Base-by-base conservation (phyloP, 2,888 invertebrate species). In the Perithous albicinctus region DNA sequence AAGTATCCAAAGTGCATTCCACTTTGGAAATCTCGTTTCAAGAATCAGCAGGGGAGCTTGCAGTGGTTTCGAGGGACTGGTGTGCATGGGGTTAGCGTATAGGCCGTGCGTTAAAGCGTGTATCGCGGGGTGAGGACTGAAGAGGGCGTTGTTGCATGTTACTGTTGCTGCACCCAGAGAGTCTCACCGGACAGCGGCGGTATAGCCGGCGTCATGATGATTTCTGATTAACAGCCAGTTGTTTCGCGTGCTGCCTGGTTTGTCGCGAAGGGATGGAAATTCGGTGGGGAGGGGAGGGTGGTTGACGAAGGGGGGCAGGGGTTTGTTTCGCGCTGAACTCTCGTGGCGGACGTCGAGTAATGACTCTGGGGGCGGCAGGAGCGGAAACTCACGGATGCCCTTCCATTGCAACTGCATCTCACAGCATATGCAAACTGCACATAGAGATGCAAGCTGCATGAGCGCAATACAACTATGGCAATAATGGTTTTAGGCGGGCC, bases 161-260 rank as follows among this genome's bases (percentile, higher is more conserved):
- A n/a, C n/a, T n/a, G n/a, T n/a, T n/a, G n/a, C n/a, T n/a, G n/a
- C n/a, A n/a, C n/a, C n/a, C n/a, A n/a, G n/a, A 15, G 73, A 67
- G 79, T 84, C 85, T 83, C 83, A 67, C 80, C 73, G 83, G 73
- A 86, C 35, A 29, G 43, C 32, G 38, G 29, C 29, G 29, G 23
- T 56, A 23, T 38, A 61, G 32, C n/a, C 38, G 48, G 41, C 70
- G 67, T 59, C 72, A 87, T 89, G 90, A 92, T 92, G 92, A 92
- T 92, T 92, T 92, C 91, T 92, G 92, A 92, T 92, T 92, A 91
- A 92, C 92, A 89, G 90, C 87, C 89, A 92, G 91, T 92, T 92
- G 91, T 92, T 92, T 92, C 89, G 85, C 77, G 73, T 79, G 79
- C 73, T 67, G 51, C 51, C 46, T 59, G 32, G 64, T 56, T 64